Conservation (phyloP, 2,888 invertebrate species). For the Apamea anceps region DNA sequence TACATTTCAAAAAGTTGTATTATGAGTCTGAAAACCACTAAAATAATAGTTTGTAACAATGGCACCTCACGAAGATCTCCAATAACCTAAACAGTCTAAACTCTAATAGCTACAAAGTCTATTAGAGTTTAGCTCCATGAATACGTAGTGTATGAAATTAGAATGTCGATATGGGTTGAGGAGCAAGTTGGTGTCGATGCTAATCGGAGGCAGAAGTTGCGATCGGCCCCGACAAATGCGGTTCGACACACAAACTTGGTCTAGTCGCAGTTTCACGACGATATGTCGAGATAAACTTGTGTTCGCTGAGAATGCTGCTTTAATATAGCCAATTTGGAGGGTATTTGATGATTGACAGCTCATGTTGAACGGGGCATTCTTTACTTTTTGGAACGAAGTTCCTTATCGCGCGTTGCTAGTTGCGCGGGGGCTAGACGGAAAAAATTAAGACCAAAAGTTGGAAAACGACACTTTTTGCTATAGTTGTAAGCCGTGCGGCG, state of each 20-base stretch:
- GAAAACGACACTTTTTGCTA: no score
- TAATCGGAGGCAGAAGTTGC: conserved; percentile 81
- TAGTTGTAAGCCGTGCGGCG: no score
- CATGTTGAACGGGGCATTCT: not conserved
- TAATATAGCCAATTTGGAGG: conserved; percentile 29
- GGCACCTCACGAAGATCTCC: not conserved
- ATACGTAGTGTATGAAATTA: conserved; percentile 61
- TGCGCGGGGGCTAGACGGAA: no score
- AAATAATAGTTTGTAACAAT: not conserved
- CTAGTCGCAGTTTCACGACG: conserved; percentile 64
- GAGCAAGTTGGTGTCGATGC: conserved; percentile 82
- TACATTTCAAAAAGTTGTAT: not conserved
- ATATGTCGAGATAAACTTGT: conserved; percentile 36
- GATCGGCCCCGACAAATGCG: conserved; percentile 83
- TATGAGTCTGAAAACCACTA: not conserved
- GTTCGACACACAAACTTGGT: conserved; percentile 84
- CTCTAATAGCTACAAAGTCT: conserved; percentile 14
- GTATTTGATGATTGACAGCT: not conserved
- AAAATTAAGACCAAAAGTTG: no score
- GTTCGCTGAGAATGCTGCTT: conserved; percentile 37
- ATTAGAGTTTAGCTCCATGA: conserved; percentile 36
- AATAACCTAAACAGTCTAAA: conserved; percentile 13
- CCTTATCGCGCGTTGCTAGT: no score
- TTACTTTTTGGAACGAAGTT: no score
- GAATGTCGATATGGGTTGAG: conserved; percentile 62